Evolutionary conservation across 2,797 vertebrate genomes (phyloP), one percentile per base, ranked within the genome.

Genomic region (Eulemur mongoz): DNA sequence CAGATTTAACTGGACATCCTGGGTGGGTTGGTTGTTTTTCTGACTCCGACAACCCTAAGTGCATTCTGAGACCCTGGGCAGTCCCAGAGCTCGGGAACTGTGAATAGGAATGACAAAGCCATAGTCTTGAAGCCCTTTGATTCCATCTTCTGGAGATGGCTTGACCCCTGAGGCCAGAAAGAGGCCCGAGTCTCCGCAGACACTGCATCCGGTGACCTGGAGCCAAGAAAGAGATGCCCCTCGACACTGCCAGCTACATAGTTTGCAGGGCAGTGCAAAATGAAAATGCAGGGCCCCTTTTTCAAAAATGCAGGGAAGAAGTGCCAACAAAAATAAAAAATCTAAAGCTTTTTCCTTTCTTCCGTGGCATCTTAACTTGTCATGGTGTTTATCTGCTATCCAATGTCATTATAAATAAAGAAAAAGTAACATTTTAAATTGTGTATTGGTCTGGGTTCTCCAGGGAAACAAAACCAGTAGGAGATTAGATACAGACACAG

Each of bases 351-450:
- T 69, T 65, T 40, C 32, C 80, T 83, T 27, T 50, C 17, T 81
- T 10, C 45, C 13, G 23, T 6, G 43, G 40, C 4, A 43, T 38
- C 72, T 78, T 73, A 30, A 10, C 50, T 65, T 69, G 27, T 30
- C 23, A 0, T 5, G 2, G 2, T 27, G 23, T 59, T 83, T 57
- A 35, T 57, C 69, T 91, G 73, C 80, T 65, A 48, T 11, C 67
- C 76, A 75, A 92, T 20, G 48, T 89, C 86, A 54, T 57, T 48
- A 38, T 54, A 76, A 75, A 30, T 13, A 93, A 92, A 86, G 52
- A 38, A 83, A 69, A 72, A 20, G 25, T 88, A 69, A 65, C 35
- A 1, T 40, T 63, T 95, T n/a, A 75, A 63, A 89, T 91, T 38
- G 27, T 23, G 22, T 57, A 12, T 73, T 69, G 20, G 43, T 23